Evolutionary conservation across 2,888 invertebrate genomes (phyloP).

Genomic region (Phalangium opilio): DNA sequence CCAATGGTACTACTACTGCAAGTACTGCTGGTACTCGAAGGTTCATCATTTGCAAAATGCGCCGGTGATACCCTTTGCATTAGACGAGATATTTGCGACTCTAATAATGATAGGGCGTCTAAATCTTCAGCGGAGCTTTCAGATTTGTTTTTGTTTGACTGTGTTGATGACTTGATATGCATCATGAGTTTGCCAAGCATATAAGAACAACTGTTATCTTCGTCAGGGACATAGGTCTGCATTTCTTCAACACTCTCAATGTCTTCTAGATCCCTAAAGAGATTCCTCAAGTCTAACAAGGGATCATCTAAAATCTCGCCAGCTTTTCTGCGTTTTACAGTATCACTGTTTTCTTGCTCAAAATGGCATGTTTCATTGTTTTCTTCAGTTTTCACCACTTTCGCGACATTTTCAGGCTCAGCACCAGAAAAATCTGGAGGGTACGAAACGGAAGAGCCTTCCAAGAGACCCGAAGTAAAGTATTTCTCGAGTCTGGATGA

Average conservation of each 20-base stretch:
- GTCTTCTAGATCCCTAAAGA: too few species aligned
- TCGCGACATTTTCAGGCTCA: constrained; percentile 2
- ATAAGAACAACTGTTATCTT: too few species aligned
- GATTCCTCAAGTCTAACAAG: too few species aligned
- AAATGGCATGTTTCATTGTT: constrained; percentile 4
- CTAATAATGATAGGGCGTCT: constrained; percentile 9
- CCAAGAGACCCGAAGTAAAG: constrained; percentile 37
- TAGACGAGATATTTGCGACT: constrained; percentile 19
- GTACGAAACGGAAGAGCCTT: constrained; percentile 13
- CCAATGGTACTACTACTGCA: constrained; percentile 18
- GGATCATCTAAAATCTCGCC: constrained; percentile 31
- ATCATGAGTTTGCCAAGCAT: too few species aligned
- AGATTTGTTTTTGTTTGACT: too few species aligned
- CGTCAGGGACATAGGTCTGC: too few species aligned
- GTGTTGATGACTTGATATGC: too few species aligned
- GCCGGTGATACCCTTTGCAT: constrained; percentile 20
- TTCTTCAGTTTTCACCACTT: constrained; percentile 7
- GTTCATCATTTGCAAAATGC: constrained; percentile 14
- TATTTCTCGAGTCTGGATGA: constrained; percentile 77
- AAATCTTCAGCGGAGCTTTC: too few species aligned
- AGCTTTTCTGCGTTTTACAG: constrained; percentile 64
- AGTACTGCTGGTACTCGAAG: constrained; percentile 17
- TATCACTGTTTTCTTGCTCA: constrained; percentile 52
- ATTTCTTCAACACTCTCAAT: too few species aligned
- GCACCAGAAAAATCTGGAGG: constrained; percentile 9